Evolutionary conservation across 35 echinoderm and acorn worm species (phyloP), one percentile per base, ranked within the genome.

Genomic region (Chiridota heheva): DNA sequence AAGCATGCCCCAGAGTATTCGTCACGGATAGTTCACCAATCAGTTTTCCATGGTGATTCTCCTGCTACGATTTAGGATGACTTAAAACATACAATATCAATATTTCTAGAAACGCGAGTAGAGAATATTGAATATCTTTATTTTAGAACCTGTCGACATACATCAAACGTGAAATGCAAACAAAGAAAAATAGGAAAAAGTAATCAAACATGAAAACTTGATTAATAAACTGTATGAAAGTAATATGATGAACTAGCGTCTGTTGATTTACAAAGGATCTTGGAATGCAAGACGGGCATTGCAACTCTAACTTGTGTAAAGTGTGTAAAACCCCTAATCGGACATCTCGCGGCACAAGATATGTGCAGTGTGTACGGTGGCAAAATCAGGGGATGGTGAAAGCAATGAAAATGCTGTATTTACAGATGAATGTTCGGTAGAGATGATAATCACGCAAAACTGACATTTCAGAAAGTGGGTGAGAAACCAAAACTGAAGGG

Each of bases 391-490:
- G 5, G 56, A 78, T 3, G 45, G 35, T 13, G 73, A 77, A 16
- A 49, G 31, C 6, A 58, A 35, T 33, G 13, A 53, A 6, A 58
- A 77, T 33, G 73, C 59, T 18, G 27, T 77, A 10, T 77, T 77
- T 56, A 77, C 73, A 1, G 73, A 77, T 57, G 73, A 77, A 58
- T 77, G 73, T 35, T 58, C 45, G 27, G 73, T 77, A 3, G 73
- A 77, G 59, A n/a, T 77, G 73, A 77, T 36, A 77, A 77, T n/a
- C 73, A 77, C 47, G 73, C 73, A 2, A 48, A 53, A 10, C 34
- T 77, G 1, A 55, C 73, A 3, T 77, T 77, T 34, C 45, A 53
- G 3, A 49, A 38, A 36, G 59, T 35, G 16, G 31, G 39, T 15
- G 73, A 77, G 18, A 55, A 77, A 58, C 44, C 73, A 26, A 31